Conservation (phyloP, 1,140 invertebrate species). For the Bombus pyrosoma region DNA sequence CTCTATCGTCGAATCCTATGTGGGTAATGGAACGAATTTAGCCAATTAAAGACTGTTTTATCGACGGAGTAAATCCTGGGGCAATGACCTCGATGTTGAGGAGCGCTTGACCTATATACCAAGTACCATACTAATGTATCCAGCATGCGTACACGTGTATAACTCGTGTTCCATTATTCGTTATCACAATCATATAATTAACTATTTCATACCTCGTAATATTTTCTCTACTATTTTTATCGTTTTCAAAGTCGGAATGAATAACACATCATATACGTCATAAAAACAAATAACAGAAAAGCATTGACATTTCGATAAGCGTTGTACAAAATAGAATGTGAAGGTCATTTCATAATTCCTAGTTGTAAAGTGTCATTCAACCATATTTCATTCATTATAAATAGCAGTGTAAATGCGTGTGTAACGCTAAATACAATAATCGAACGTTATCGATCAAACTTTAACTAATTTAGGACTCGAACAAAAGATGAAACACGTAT, state of each 20-base stretch:
- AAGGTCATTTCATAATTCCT: background rate
- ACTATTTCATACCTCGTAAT: background rate
- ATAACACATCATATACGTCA: too few relatives aligned
- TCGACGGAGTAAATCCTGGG: slow-evolving; percentile 62
- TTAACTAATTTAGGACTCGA: background rate
- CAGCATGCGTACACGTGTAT: slow-evolving; percentile 38
- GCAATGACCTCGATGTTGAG: slow-evolving; percentile 70
- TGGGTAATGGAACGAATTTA: slow-evolving; percentile 48
- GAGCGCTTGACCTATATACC: slow-evolving; percentile 73
- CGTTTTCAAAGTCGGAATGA: background rate
- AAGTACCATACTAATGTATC: slow-evolving; percentile 31
- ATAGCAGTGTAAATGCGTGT: background rate
- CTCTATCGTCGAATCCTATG: slow-evolving; percentile 64
- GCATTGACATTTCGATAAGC: background rate
- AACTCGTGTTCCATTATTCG: slow-evolving; percentile 2
- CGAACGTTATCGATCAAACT: background rate
- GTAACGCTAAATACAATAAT: too few relatives aligned
- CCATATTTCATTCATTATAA: background rate
- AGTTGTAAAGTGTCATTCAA: slow-evolving; percentile 1
- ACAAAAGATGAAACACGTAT: slow-evolving; percentile 9
- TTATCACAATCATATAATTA: background rate
- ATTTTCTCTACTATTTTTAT: background rate
- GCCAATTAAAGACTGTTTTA: slow-evolving; percentile 69
- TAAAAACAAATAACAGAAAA: background rate
- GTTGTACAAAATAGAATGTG: background rate